A percentile compares a stretch with the other conserved stretches of the same genome.
These are phyloP conservation scores for Grus americana DNA, from an alignment of 2,113 vertebrate genomes.

Conservation along the genomic window DNA sequence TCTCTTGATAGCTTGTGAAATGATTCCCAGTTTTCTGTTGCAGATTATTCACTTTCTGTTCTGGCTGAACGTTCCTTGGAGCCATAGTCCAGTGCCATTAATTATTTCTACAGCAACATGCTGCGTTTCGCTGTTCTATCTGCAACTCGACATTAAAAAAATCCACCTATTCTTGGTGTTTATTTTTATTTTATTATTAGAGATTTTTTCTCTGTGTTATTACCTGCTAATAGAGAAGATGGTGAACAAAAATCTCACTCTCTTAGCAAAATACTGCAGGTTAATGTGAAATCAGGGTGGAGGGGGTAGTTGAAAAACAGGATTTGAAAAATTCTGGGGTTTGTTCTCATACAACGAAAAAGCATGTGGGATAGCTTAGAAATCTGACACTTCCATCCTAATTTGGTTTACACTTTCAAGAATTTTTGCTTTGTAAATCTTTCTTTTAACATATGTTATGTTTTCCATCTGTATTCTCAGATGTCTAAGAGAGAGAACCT, in stretches of 20 bases:
- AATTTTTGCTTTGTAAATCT: slow-evolving; percentile 63
- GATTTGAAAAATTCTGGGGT: not conserved
- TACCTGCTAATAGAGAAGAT: not conserved
- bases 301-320: not conserved
- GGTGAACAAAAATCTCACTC: not conserved
- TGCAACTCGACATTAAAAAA: not conserved
- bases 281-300: not conserved
- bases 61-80: not conserved
- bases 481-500: slow-evolving; percentile 19
- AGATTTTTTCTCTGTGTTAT: not conserved
- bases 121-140: not conserved
- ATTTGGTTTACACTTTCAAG: slow-evolving; percentile 57
- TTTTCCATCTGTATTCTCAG: slow-evolving; percentile 66
- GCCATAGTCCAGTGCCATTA: not conserved
- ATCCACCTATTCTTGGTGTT: not conserved
- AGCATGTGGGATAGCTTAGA: slow-evolving; percentile 41
- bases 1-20: slow-evolving; percentile 8
- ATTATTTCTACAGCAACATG: not conserved
- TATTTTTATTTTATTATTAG: not conserved
- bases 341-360: not conserved
- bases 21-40: slow-evolving; percentile 18
- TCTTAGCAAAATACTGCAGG: not conserved
- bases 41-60: slow-evolving; percentile 2
- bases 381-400: slow-evolving; percentile 36
- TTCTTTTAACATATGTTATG: slow-evolving; percentile 51